These are phyloP conservation scores for Eurystomus glaucurus DNA, from an alignment of 2,797 vertebrate species.

Conservation along the genomic window DNA sequence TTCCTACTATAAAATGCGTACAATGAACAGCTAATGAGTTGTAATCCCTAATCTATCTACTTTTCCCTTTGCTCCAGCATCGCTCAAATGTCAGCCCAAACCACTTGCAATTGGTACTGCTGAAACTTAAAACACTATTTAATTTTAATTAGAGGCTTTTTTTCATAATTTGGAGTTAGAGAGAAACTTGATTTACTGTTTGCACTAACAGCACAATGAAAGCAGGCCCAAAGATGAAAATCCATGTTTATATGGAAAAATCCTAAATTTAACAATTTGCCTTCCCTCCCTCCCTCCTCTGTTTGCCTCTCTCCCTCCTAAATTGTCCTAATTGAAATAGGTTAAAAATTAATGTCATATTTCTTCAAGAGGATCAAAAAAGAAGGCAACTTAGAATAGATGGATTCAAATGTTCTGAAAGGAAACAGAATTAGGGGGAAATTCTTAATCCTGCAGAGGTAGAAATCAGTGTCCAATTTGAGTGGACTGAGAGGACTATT, in stretches of 20 bases:
- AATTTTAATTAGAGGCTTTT: background rate
- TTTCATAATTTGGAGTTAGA: background rate
- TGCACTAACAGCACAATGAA: background rate
- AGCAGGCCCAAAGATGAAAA: background rate
- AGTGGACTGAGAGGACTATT: background rate
- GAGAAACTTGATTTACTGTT: background rate
- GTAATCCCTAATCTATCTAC: background rate
- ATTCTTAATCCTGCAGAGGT: background rate
- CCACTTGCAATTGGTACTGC: background rate
- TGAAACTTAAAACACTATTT: background rate
- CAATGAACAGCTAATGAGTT: background rate
- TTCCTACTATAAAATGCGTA: background rate
- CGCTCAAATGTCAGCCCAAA: background rate
- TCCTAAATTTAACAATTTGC: background rate
- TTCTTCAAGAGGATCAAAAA: background rate
- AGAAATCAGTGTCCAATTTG: background rate
- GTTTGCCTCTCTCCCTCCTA: background rate
- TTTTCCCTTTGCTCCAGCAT: background rate
- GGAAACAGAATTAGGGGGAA: background rate
- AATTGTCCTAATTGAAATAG: background rate
- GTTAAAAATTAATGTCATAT: background rate
- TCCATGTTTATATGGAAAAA: background rate
- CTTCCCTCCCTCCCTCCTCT: background rate
- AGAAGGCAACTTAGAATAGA: background rate
- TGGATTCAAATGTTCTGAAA: background rate